Evolutionary conservation across 1,140 invertebrate species (phyloP), one percentile per base, ranked within the genome.

Genomic region (Mamestra configurata): DNA sequence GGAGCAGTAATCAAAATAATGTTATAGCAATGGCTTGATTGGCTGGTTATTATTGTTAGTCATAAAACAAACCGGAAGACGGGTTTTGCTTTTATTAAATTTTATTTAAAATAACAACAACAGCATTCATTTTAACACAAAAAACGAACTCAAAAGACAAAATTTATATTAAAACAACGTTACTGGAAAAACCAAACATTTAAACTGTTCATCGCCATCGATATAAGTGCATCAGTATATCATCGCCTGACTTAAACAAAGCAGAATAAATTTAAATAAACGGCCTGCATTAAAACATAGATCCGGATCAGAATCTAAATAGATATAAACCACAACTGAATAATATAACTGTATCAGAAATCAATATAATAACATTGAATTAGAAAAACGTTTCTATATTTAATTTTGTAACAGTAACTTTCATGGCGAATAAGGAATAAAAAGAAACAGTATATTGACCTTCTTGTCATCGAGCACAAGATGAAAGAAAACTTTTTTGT

Each of bases 341-440:
- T 49, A 40, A 40, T 40, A 13, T 37, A 66, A 66, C 61, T 66
- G 35, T 40, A 43, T 22, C 8, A 35, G n/a, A 66, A 66, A 66
- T 43, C 37, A 20, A 15, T 24, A 40, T 43, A 43, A 46, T 35
- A 49, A 68, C 43, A 66, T 5, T 43, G 7, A 66, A 43, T 49
- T 15, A 46, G 27, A 49, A 20, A 49, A 70, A 27, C 40, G 59
- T 37, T 61, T 35, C 27, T 13, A 15, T 27, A 57, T 57, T 27
- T 13, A 57, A 61, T 20, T 46, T 70, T 15, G 43, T 49, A 22
- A 24, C 66, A 49, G 40, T 27, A 24, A 11, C 20, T 70, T 70
- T 70, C 66, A 70, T 46, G 40, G 40, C 49, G 18, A n/a, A 11
- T 49, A 15, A 10, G n/a, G 40, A 15, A 70, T 70, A 20, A 27